phyloP scores from a whole-genome alignment of 2,888 invertebrate species.

The Polydesmus complanatus region DNA sequence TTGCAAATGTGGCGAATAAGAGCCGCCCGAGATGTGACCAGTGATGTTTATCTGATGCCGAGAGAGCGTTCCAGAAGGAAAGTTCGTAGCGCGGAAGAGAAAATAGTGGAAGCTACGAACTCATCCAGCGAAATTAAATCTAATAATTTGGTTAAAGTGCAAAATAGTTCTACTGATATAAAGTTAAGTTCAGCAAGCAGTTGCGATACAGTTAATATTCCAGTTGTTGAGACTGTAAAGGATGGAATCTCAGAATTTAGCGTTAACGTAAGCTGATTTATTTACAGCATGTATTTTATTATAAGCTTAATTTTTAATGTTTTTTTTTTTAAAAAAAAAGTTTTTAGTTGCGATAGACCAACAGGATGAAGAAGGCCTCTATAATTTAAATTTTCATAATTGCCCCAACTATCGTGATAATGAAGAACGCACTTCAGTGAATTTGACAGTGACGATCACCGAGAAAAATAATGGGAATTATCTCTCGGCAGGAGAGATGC shows the following conservation, averaged over 20 bases:
- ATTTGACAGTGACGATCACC: conserved; percentile 66
- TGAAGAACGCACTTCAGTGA: conserved; percentile 37
- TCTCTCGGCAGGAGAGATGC: conserved; percentile 92
- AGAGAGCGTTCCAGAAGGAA: not conserved
- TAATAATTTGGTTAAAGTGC: not conserved
- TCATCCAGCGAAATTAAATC: not conserved
- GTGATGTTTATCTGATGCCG: conserved; percentile 11
- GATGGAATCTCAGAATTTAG: not conserved
- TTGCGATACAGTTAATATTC: conserved; percentile 2
- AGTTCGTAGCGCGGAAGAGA: not conserved
- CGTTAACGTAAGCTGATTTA: not conserved
- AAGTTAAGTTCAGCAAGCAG: not conserved
- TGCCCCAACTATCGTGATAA: conserved; percentile 47
- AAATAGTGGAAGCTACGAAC: not conserved
- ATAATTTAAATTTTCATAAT: conserved; percentile 88
- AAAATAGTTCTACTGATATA: not conserved
- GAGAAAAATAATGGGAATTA: conserved; percentile 68
- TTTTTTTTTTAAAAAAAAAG: conserved; percentile 34
- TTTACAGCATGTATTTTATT: not conserved
- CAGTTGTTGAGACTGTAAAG: not conserved
- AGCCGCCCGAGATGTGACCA: conserved; percentile 1
- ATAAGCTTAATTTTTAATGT: not conserved
- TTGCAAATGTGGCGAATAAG: not conserved
- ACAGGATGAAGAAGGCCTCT: conserved; percentile 72
- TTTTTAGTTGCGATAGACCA: conserved; percentile 63